Evolutionary conservation across 2,888 invertebrate genomes (phyloP), one percentile per base, ranked within the genome.

Genomic region (Gortyna flavago): DNA sequence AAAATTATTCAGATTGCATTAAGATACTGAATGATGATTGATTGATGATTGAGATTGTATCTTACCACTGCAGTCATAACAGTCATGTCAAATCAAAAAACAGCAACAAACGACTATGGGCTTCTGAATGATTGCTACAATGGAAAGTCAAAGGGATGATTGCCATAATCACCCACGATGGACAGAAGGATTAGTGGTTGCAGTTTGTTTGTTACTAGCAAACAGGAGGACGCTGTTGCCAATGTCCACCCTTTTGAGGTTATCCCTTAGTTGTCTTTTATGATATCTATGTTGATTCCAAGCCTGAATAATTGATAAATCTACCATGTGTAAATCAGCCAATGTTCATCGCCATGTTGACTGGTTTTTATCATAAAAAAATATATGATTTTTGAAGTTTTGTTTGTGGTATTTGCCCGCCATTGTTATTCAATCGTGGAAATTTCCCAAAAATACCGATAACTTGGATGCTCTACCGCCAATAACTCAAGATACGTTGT

Each of bases 401-500:
- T 29, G 1, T 25, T n/a, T 21, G 18, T 11, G 0, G 18, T 3
- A 44, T 29, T 18, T 0, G 18, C 7, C 2, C 25, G 25, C 25
- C 0, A 21, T 80, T 61, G 65, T 66, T 4, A 35, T 54, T 29
- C 0, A 11, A 11, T 18, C 1, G 2, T 29, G 32, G 32, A 65
- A 68, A 72, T 73, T 82, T 38, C 64, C n/a, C 8, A 25, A 64
- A 64, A 73, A 61, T 25, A 21, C 80, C 44, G 11, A 59, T 29
- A 38, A 35, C 13, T 74, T 85, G 83, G 88, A 61, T 16, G 86
- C 88, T 81, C 81, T 87, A 89, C 86, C 88, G 85, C 91, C 93
- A 92, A 95, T 95, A 95, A 94, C 90, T 95, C 95, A 94, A 92
- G 93, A 93, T 93, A 92, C 90, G 92, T 91, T 92, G 93, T 93